Conservation (phyloP, 2,797 vertebrate genomes). For the Trachurus trachurus region DNA sequence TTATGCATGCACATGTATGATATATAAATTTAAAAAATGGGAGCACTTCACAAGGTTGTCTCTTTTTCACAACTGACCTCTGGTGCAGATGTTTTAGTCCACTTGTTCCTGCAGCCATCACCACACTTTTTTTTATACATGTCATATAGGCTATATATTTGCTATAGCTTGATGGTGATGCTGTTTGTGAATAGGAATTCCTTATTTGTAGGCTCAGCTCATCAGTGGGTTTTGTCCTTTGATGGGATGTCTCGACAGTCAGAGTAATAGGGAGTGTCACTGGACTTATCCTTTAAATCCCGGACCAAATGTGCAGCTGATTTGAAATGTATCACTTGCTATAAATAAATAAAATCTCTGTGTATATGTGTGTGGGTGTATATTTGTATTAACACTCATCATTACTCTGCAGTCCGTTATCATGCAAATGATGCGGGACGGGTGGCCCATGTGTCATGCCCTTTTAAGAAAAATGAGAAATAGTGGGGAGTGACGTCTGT, state of each 20-base stretch:
- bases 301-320: not conserved
- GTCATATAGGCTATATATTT: too few relatives aligned
- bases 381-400: not conserved
- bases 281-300: not conserved
- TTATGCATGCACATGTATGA: not conserved
- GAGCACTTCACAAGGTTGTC: not conserved
- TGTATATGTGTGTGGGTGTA: not conserved
- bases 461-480: constrained; percentile 82
- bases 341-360: not conserved
- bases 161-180: too few relatives aligned
- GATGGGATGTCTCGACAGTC: not conserved
- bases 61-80: not conserved
- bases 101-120: not conserved
- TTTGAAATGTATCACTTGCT: not conserved
- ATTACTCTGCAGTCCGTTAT: constrained; percentile 27
- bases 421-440: constrained; percentile 48
- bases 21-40: not conserved
- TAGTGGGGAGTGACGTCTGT: constrained; percentile 80
- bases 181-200: too few relatives aligned
- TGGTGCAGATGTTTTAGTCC: not conserved
- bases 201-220: not conserved
- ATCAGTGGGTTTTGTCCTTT: not conserved
- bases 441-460: constrained; percentile 68
- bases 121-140: not conserved
- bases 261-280: not conserved